Evolutionary conservation across 2,888 invertebrate species (phyloP).

Genomic region (Spodoptera littoralis): DNA sequence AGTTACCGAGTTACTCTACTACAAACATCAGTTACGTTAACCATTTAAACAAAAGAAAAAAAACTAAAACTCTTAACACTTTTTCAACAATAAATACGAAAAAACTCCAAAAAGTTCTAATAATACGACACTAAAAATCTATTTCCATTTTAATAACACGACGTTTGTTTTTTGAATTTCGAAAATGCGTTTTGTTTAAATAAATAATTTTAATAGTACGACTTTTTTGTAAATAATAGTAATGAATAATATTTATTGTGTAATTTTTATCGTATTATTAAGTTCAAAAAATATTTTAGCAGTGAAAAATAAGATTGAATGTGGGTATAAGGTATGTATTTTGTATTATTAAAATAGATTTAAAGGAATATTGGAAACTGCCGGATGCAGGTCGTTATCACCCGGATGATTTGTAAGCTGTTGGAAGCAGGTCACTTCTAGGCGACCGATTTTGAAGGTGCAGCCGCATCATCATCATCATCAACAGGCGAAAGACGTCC

Average conservation of each 20-base stretch:
- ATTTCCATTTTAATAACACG: constrained; percentile 26
- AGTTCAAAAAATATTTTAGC: constrained; percentile 32
- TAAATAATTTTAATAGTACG: not conserved
- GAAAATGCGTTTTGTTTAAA: constrained; percentile 10
- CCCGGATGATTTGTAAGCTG: no score
- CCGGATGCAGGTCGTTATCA: no score
- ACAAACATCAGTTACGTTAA: constrained; percentile 10
- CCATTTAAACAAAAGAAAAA: not conserved
- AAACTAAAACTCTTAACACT: not conserved
- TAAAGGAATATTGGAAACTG: no score
- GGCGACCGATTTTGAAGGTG: no score
- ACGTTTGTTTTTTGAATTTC: constrained; percentile 5
- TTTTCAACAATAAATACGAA: not conserved
- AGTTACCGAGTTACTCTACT: not conserved
- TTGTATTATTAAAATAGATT: no score
- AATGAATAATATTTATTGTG: constrained; percentile 14
- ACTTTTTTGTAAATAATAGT: constrained; percentile 4
- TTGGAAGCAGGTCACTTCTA: no score
- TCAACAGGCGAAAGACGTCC: no score
- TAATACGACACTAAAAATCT: not conserved
- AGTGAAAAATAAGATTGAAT: constrained; percentile 70
- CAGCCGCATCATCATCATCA: no score
- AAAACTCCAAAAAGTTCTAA: not conserved
- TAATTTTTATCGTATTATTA: constrained; percentile 39
- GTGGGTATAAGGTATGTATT: constrained; percentile 78